phyloP scores from a whole-genome alignment of 2,888 invertebrate species.

The Idaea dimidiata region DNA sequence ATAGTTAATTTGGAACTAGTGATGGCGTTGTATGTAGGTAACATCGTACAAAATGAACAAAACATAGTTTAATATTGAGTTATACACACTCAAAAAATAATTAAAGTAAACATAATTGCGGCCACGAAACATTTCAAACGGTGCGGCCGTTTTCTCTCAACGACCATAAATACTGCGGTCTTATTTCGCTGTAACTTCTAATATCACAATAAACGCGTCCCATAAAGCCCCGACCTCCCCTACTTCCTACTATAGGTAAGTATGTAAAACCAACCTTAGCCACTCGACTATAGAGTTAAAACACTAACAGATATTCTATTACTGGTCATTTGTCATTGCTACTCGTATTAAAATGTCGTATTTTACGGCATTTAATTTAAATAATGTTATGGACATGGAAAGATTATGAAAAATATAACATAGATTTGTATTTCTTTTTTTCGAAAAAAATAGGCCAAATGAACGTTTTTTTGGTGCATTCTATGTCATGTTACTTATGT shows the following conservation, averaged over 20 bases:
- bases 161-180: not conserved
- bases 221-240: not conserved
- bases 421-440: too few species aligned
- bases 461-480: too few species aligned
- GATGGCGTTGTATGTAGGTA: not conserved
- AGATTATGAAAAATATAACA: too few species aligned
- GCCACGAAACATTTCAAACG: not conserved
- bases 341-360: too few species aligned
- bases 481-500: too few species aligned
- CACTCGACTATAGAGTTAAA: not conserved
- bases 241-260: not conserved
- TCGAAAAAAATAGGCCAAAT: too few species aligned
- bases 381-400: too few species aligned
- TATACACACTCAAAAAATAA: not conserved
- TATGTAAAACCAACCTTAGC: not conserved
- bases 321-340: not conserved
- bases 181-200: not conserved
- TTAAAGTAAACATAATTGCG: not conserved
- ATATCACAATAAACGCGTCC: not conserved
- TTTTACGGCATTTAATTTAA: too few species aligned
- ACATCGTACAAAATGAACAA: not conserved
- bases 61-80: not conserved
- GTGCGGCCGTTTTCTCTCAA: not conserved
- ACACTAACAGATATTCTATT: not conserved
- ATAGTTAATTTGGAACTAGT: too few species aligned